These are phyloP conservation scores for Isotomurus palustris DNA, from an alignment of 2,888 invertebrate species.

Conservation along the genomic window DNA sequence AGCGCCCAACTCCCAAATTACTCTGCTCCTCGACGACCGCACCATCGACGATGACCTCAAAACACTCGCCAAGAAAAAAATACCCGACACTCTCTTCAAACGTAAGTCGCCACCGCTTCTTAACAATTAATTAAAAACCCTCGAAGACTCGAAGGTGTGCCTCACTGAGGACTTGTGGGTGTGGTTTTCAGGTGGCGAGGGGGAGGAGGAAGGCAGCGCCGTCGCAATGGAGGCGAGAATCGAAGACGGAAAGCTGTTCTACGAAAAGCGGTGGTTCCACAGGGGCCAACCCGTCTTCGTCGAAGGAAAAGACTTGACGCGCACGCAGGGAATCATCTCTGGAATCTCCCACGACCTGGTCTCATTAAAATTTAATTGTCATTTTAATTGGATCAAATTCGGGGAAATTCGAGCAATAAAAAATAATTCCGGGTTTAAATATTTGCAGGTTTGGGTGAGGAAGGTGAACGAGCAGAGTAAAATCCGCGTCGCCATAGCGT, in stretches of 20 bases:
- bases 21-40: slow-evolving; percentile 79
- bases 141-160: too few species aligned
- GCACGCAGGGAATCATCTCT: slow-evolving; percentile 80
- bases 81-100: too few species aligned
- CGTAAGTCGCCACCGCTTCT: too few species aligned
- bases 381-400: too few species aligned
- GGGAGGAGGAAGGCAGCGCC: background rate
- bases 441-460: slow-evolving; percentile 80
- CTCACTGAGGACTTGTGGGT: too few species aligned
- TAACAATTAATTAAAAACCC: too few species aligned
- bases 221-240: slow-evolving; percentile 70
- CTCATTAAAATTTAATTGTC: slow-evolving; percentile 47
- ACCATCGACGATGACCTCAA: slow-evolving; percentile 83
- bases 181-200: slow-evolving; percentile 1
- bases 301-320: slow-evolving; percentile 78
- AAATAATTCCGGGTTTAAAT: slow-evolving; percentile 25
- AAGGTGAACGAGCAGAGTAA: slow-evolving; percentile 73
- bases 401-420: too few species aligned
- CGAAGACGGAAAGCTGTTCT: slow-evolving; percentile 89
- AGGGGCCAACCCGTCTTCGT: slow-evolving; percentile 88
- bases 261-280: slow-evolving; percentile 92
- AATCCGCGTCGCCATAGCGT: slow-evolving; percentile 75
- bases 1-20: slow-evolving; percentile 77
- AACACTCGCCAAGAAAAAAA: slow-evolving; percentile 60
- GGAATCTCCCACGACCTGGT: slow-evolving; percentile 88